Percentiles rank a stretch among this genome's conserved stretches.
These are phyloP conservation scores for Galleria mellonella DNA, from an alignment of 1,140 invertebrate species.

Conservation along the genomic window DNA sequence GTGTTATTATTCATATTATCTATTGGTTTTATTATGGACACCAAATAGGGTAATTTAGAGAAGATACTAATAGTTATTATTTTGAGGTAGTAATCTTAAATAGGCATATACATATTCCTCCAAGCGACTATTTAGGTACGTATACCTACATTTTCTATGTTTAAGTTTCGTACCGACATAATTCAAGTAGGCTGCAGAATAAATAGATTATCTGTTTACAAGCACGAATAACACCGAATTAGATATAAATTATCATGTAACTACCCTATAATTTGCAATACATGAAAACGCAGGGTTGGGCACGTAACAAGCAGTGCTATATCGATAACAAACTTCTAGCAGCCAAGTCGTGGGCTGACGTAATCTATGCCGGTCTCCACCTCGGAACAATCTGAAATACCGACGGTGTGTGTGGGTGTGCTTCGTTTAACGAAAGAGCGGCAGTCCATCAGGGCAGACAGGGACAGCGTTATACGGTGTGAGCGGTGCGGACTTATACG, in stretches of 20 bases:
- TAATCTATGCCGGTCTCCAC: conserved; percentile 61
- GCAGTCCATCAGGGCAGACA: conserved; percentile 57
- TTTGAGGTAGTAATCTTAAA: too few species aligned
- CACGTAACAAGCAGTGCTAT: conserved; percentile 20
- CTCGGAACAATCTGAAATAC: conserved; percentile 67
- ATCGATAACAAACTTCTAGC: conserved; percentile 37
- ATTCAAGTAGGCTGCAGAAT: too few species aligned
- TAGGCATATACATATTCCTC: too few species aligned
- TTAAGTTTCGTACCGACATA: too few species aligned
- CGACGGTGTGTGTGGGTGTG: conserved; percentile 68
- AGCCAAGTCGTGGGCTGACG: conserved; percentile 48
- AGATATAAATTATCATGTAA: conserved; percentile 5
- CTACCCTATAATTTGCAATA: conserved; percentile 7
- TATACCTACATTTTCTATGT: too few species aligned
- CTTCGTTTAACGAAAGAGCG: conserved; percentile 70
- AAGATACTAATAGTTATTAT: too few species aligned
- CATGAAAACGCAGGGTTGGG: conserved; percentile 10
- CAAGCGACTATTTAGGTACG: too few species aligned
- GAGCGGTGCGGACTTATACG: conserved; percentile 35
- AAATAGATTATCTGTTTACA: too few species aligned
- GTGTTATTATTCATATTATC: too few species aligned
- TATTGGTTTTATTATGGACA: too few species aligned
- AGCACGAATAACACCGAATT: too few species aligned
- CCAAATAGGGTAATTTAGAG: too few species aligned
- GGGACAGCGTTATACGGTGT: conserved; percentile 39